A percentile compares a stretch with the other conserved stretches of the same genome.
Evolutionary conservation across 2,797 vertebrate species (phyloP).

Genomic region (Streptopelia turtur): DNA sequence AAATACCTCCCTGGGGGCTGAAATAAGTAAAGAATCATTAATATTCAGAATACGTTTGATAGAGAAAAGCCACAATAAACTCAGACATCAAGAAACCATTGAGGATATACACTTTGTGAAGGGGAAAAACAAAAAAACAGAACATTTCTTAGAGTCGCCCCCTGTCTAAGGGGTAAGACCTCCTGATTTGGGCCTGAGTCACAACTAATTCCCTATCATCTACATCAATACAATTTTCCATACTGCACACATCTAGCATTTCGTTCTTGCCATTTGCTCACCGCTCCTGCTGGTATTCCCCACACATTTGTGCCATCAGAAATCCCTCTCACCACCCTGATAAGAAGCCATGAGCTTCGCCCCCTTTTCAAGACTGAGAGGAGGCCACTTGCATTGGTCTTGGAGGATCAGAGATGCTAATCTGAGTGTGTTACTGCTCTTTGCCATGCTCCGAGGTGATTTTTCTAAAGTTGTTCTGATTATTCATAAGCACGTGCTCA

Average conservation of each 20-base stretch:
- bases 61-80: not conserved
- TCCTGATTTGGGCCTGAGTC: not conserved
- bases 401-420: not conserved
- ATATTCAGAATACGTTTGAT: not conserved
- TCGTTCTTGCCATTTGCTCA: not conserved
- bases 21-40: not conserved
- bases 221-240: not conserved
- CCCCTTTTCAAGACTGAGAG: not conserved
- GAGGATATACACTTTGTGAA: not conserved
- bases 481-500: slow-evolving; percentile 1
- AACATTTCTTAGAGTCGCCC: not conserved
- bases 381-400: not conserved
- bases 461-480: slow-evolving; percentile 6
- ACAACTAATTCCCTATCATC: rapidly evolving
- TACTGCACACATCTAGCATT: not conserved
- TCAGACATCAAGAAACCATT: not conserved
- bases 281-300: not conserved
- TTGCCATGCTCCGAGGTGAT: slow-evolving; percentile 1
- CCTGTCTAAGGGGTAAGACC: not conserved
- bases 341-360: not conserved
- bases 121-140: not conserved
- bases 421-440: not conserved
- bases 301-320: not conserved
- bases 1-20: not conserved
- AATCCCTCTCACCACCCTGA: not conserved